Percentiles rank a stretch among this genome's conserved stretches.
Conservation (phyloP, 1,140 invertebrate species). For the Ceratosolen solmsi region DNA sequence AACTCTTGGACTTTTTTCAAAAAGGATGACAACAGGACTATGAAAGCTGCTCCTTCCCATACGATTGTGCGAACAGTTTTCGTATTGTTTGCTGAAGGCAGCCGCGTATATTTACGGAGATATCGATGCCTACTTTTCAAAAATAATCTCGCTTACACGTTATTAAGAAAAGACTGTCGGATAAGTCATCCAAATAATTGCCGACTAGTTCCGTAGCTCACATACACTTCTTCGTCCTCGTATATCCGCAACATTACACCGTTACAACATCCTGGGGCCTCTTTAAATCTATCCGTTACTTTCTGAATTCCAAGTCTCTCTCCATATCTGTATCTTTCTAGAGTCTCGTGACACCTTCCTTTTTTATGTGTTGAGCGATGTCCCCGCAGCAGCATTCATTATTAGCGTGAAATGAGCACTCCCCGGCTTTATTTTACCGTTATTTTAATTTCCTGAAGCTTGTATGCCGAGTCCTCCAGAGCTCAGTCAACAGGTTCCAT, state of each 20-base stretch:
- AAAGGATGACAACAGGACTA: too few relatives aligned
- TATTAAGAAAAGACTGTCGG: background rate
- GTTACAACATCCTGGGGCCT: background rate
- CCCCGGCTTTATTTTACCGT: background rate
- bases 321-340: background rate
- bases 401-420: slow-evolving; percentile 6
- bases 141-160: background rate
- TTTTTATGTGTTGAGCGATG: slow-evolving; percentile 27
- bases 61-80: background rate
- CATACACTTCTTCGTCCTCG: background rate
- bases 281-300: background rate
- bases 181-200: background rate
- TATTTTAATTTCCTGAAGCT: background rate
- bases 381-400: background rate
- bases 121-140: slow-evolving; percentile 33
- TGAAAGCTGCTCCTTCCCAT: background rate
- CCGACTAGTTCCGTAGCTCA: background rate
- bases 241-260: too few relatives aligned
- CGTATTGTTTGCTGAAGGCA: background rate
- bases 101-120: slow-evolving; percentile 27
- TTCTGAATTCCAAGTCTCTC: background rate
- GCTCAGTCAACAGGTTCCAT: background rate
- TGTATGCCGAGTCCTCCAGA: background rate
- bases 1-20: too few relatives aligned
- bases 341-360: background rate